phyloP scores from a whole-genome alignment of 2,797 vertebrate genomes.

The Oreortyx pictus region DNA sequence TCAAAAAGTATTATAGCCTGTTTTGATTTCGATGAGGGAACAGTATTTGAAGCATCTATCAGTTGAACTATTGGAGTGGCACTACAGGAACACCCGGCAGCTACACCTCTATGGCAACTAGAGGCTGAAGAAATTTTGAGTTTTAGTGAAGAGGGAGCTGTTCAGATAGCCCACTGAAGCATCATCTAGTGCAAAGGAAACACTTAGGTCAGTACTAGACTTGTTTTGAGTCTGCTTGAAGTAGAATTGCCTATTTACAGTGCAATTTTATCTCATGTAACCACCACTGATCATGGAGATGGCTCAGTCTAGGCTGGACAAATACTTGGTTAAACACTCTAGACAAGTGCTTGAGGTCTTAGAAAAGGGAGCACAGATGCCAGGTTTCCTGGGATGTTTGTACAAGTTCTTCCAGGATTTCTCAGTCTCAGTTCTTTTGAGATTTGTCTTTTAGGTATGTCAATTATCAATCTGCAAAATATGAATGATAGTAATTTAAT shows the following conservation, averaged over 20 bases:
- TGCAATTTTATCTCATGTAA: background rate
- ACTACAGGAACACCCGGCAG: background rate
- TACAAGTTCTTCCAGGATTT: background rate
- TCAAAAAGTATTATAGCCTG: background rate
- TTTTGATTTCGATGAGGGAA: background rate
- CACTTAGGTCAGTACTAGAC: background rate
- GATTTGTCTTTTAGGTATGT: background rate
- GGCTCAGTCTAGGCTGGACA: background rate
- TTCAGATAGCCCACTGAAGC: background rate
- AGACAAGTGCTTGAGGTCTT: background rate
- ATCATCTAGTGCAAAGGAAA: background rate
- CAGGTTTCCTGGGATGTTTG: background rate
- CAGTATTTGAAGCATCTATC: background rate
- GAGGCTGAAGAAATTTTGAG: background rate
- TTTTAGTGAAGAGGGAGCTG: background rate
- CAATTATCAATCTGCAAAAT: constrained; percentile 12
- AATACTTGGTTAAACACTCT: background rate
- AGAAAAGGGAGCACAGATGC: background rate
- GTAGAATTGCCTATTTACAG: background rate
- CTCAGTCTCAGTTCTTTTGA: background rate
- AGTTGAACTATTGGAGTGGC: background rate
- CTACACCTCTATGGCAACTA: fast-evolving
- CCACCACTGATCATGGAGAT: background rate
- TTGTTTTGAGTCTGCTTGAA: background rate
- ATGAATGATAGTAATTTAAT: background rate